A percentile compares a stretch with the other conserved stretches of the same genome.
These are phyloP conservation scores for Torymus aiolomorphi DNA, from an alignment of 2,888 invertebrate species.

Conservation along the genomic window DNA sequence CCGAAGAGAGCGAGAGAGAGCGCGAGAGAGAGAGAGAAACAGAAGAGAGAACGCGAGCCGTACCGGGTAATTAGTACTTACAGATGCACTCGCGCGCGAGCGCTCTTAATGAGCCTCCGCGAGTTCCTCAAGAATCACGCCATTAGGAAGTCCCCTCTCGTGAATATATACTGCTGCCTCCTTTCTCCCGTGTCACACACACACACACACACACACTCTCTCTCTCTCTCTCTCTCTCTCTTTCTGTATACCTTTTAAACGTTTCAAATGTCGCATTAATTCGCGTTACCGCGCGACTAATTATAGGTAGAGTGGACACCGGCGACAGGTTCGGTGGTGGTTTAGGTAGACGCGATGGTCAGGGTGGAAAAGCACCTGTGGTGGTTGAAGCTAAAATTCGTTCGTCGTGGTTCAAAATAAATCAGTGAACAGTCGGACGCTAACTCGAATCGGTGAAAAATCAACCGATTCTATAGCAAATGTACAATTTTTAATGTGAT, in stretches of 20 bases:
- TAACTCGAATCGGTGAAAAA: too few species aligned
- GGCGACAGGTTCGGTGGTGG: too few species aligned
- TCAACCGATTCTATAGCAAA: too few species aligned
- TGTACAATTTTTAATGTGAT: too few species aligned
- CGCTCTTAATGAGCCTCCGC: slow-evolving; percentile 67
- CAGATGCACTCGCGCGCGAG: slow-evolving; percentile 69
- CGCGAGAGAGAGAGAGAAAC: background rate
- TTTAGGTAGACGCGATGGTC: too few species aligned
- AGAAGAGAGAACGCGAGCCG: background rate
- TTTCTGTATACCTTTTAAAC: background rate
- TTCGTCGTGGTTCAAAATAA: too few species aligned
- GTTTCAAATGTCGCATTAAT: slow-evolving; percentile 33
- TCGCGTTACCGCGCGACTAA: slow-evolving; percentile 1
- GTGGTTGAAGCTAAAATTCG: too few species aligned
- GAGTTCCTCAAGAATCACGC: slow-evolving; percentile 52
- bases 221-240: slow-evolving; percentile 62
- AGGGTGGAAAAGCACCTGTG: too few species aligned
- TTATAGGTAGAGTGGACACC: too few species aligned
- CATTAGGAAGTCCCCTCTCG: slow-evolving; percentile 44
- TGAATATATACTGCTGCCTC: slow-evolving; percentile 57
- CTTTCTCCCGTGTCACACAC: slow-evolving; percentile 75
- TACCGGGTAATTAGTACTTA: slow-evolving; percentile 72
- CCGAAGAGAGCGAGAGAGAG: slow-evolving; percentile 4
- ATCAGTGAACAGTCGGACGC: too few species aligned
- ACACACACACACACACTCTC: slow-evolving; percentile 74